Percentiles rank a stretch among this genome's conserved stretches.
phyloP scores from a whole-genome alignment of 1,140 invertebrate genomes.

The Ptiloglossa arizonensis region DNA sequence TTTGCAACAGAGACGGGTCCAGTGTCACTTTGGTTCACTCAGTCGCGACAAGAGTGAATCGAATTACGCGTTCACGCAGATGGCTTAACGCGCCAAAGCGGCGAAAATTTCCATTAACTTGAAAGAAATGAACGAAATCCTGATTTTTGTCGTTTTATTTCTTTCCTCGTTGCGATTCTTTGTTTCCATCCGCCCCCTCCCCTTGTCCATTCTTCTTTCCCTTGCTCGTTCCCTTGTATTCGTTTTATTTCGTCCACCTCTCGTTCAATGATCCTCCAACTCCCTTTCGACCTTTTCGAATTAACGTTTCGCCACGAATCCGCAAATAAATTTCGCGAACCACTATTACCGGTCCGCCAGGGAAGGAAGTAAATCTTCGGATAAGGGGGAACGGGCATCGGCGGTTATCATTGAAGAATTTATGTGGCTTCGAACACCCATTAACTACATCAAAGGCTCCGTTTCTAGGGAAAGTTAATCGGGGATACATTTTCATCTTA shows the following conservation, averaged over 20 bases:
- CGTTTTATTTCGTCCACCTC: constrained; percentile 30
- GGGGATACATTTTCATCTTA: not conserved
- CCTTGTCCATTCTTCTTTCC: not conserved
- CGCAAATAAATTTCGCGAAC: constrained; percentile 65
- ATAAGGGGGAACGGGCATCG: constrained; percentile 54
- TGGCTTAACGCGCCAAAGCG: constrained; percentile 55
- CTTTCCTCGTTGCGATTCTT: constrained; percentile 31
- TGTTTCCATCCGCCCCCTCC: not conserved
- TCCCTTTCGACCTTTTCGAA: constrained; percentile 51
- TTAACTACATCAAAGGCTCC: constrained; percentile 16
- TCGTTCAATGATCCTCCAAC: constrained; percentile 41
- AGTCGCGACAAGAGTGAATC: constrained; percentile 58
- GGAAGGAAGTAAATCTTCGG: constrained; percentile 63
- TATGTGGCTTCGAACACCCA: constrained; percentile 45
- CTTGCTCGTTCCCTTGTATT: not conserved
- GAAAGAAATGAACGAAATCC: constrained; percentile 59
- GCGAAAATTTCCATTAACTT: constrained; percentile 56
- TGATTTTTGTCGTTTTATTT: constrained; percentile 16
- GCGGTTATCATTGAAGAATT: constrained; percentile 60
- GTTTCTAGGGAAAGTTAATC: not conserved
- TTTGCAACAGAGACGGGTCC: not conserved
- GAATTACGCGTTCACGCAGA: constrained; percentile 56
- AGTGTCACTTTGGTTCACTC: too few relatives aligned
- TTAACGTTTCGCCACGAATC: constrained; percentile 65
- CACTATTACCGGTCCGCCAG: constrained; percentile 49